phyloP scores from a whole-genome alignment of 23 tunicate species.

The Corella eumyota region DNA sequence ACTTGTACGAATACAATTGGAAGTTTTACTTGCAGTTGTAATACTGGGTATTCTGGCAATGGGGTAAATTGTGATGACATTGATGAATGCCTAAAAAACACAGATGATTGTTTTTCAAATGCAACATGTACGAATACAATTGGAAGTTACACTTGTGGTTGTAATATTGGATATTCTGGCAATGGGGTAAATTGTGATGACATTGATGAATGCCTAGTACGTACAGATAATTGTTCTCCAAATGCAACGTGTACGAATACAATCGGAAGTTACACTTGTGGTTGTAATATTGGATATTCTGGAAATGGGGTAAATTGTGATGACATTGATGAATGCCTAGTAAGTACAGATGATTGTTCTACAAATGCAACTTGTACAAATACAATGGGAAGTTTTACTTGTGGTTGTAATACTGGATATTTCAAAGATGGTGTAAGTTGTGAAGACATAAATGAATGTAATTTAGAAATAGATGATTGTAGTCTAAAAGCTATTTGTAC shows the following conservation, averaged over 20 bases:
- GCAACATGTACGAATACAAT: too few relatives aligned
- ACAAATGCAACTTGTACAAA: slow-evolving; percentile 26
- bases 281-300: slow-evolving; percentile 1
- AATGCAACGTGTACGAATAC: slow-evolving; percentile 17
- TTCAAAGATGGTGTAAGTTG: slow-evolving; percentile 11
- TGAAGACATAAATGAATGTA: slow-evolving; percentile 16
- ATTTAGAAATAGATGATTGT: not conserved
- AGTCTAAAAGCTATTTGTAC: slow-evolving; percentile 2
- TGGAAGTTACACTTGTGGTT: too few relatives aligned
- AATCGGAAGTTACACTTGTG: slow-evolving; percentile 11
- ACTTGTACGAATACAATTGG: too few relatives aligned
- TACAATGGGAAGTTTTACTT: slow-evolving; percentile 17
- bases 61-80: too few relatives aligned
- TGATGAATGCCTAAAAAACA: too few relatives aligned
- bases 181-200: too few relatives aligned
- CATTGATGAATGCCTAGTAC: slow-evolving; percentile 9
- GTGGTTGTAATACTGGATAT: slow-evolving; percentile 18
- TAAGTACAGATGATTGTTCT: slow-evolving; percentile 7
- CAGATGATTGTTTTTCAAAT: too few relatives aligned
- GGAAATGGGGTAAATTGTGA: slow-evolving; percentile 14
- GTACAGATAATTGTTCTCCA: slow-evolving; percentile 6
- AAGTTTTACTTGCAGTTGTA: too few relatives aligned
- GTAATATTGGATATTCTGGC: too few relatives aligned
- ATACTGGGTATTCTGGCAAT: too few relatives aligned
- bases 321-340: slow-evolving; percentile 35